Evolutionary conservation across 1,140 invertebrate species (phyloP), one percentile per base, ranked within the genome.

Genomic region (Samia ricini): DNA sequence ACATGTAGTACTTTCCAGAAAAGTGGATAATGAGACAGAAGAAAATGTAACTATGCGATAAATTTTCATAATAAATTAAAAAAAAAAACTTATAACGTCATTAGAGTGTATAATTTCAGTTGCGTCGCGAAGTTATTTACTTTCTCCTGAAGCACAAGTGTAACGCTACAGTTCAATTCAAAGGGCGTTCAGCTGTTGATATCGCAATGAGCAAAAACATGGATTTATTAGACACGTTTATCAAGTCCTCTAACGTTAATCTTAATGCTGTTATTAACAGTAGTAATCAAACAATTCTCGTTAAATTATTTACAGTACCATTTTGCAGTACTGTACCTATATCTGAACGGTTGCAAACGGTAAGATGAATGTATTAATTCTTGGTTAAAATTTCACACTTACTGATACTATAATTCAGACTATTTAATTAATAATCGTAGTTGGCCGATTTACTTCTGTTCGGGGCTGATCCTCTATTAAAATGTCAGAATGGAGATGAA

Each of bases 261-360:
- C 68, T 88, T 0, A 89, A 89, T 61, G 64, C 71, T 5, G 23
- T 73, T 8, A 88, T 89, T 23, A 88, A 89, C 64, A 66, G 76
- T 26, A 18, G 10, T 4, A 79, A 86, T 55, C 83, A 89, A 63
- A 89, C 60, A 19, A 68, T 88, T 21, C 73, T 89, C 7, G 66
- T 80, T 0, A 89, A 89, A 68, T 76, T 85, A 66, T 89, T 89
- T 60, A 70, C 65, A 18, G 29, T 69, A 5, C 51, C 74, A 4
- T 88, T 69, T 62, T 88, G 76, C 62, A 81, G 67, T 66, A 74
- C 51, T 19, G 36, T 80, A 21, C 29, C 63, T n/a, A 52, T 61
- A 12, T 23, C 54, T 10, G 71, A 81, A 6, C 62, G 77, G 50
- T 59, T 77, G 21, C 77, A 79, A 71, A 79, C 58, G 61, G 83